These are phyloP conservation scores for Linyphia triangularis DNA, from an alignment of 2,888 invertebrate genomes.

Conservation along the genomic window DNA sequence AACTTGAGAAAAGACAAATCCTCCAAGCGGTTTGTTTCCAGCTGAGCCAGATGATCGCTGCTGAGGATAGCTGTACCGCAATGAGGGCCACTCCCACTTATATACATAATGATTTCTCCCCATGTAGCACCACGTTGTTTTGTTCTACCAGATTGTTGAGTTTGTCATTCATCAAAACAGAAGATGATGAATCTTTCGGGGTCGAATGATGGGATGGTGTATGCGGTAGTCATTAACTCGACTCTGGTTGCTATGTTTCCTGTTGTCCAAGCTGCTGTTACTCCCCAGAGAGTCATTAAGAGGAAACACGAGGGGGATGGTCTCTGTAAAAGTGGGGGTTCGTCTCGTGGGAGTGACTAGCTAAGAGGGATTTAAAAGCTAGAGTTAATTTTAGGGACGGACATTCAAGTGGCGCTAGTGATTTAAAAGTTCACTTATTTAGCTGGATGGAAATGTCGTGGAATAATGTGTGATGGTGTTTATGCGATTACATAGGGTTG, in stretches of 20 bases:
- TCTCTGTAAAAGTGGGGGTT: slow-evolving; percentile 39
- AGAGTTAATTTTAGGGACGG: slow-evolving; percentile 61
- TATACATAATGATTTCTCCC: slow-evolving; percentile 14
- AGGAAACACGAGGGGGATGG: slow-evolving; percentile 47
- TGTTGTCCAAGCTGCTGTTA: slow-evolving; percentile 58
- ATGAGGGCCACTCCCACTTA: slow-evolving; percentile 37
- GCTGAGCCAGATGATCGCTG: neutral
- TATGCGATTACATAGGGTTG: too few species aligned
- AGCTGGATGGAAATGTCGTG: too few species aligned
- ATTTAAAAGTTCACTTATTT: slow-evolving; percentile 38
- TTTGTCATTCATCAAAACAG: slow-evolving; percentile 73
- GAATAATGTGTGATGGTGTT: too few species aligned
- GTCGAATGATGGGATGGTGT: slow-evolving; percentile 46
- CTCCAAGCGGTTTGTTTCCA: slow-evolving; percentile 12
- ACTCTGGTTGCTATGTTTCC: slow-evolving; percentile 53
- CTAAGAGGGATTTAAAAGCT: slow-evolving; percentile 57
- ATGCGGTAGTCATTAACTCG: slow-evolving; percentile 58
- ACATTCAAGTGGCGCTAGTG: slow-evolving; percentile 25
- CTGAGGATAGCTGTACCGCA: slow-evolving; percentile 11
- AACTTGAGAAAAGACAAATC: slow-evolving; percentile 11
- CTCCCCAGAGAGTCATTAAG: slow-evolving; percentile 69
- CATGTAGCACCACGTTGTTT: slow-evolving; percentile 51
- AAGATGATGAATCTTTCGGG: slow-evolving; percentile 67
- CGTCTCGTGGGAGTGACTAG: slow-evolving; percentile 43
- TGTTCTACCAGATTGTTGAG: slow-evolving; percentile 66